phyloP scores from a whole-genome alignment of 1,140 invertebrate species.

The Pogonus chalceus region DNA sequence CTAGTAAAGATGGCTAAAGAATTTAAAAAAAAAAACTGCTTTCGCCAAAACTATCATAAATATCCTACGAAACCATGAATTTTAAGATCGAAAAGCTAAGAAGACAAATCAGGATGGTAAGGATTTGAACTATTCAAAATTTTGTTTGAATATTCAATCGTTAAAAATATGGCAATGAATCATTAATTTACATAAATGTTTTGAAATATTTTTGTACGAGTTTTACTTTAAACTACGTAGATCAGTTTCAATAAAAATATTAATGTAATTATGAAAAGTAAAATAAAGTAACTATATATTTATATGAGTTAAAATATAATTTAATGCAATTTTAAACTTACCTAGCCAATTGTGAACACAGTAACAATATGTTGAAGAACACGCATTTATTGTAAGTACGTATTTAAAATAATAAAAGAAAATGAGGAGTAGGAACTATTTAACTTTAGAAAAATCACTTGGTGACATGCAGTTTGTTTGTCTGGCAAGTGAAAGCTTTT shows the following conservation, averaged over 20 bases:
- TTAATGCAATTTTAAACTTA: too few species aligned
- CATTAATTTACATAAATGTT: not conserved
- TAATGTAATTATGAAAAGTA: not conserved
- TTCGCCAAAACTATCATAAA: too few species aligned
- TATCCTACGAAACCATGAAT: too few species aligned
- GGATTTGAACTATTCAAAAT: too few species aligned
- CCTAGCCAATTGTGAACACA: conserved; percentile 3
- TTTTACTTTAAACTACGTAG: not conserved
- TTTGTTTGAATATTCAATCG: too few species aligned
- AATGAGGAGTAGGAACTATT: not conserved
- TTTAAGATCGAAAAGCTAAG: too few species aligned
- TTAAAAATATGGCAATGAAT: too few species aligned
- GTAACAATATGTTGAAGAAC: not conserved
- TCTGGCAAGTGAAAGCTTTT: not conserved
- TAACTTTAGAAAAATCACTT: not conserved
- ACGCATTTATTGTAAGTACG: not conserved
- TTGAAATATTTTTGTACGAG: not conserved
- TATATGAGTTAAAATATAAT: too few species aligned
- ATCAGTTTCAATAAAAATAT: not conserved
- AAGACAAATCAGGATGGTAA: too few species aligned
- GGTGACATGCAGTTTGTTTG: not conserved
- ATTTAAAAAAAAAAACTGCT: too few species aligned
- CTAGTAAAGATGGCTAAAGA: too few species aligned
- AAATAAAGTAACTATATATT: not conserved
- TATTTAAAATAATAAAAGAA: not conserved